Percentiles rank a stretch among this genome's conserved stretches.
phyloP scores from a whole-genome alignment of 1,140 invertebrate genomes.

The Trachymyrmex septentrionalis region DNA sequence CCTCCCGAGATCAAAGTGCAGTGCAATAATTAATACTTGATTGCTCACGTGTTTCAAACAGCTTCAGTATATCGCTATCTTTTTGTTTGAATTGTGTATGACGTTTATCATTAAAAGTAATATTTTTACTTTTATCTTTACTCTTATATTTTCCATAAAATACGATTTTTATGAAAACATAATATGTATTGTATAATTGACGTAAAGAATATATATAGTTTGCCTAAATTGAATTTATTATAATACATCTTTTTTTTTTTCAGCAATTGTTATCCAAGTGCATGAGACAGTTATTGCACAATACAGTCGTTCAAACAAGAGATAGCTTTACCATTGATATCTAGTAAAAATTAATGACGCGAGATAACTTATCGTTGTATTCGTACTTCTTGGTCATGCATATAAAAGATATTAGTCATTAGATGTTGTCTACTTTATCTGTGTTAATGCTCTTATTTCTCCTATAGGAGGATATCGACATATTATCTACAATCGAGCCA shows the following conservation, averaged over 20 bases:
- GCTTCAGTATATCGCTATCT: neutral
- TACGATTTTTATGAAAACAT: neutral
- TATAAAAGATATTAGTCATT: neutral
- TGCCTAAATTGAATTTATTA: neutral
- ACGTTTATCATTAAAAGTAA: neutral
- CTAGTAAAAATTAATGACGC: constrained; percentile 27
- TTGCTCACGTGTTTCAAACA: neutral
- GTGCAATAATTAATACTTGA: neutral
- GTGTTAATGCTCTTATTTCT: neutral
- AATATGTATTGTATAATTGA: neutral
- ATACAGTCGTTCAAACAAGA: neutral
- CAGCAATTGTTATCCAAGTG: neutral
- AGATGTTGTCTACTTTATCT: neutral
- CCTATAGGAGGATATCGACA: neutral
- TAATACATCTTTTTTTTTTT: neutral
- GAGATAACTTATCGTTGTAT: constrained; percentile 40
- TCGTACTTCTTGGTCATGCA: neutral
- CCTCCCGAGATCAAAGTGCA: neutral
- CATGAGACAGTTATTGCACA: constrained; percentile 15
- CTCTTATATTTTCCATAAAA: too few relatives aligned
- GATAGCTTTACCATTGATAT: constrained; percentile 28
- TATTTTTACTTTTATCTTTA: neutral
- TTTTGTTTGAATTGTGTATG: neutral
- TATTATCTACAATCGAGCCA: neutral
- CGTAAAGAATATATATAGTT: neutral